Evolutionary conservation across 2,888 invertebrate genomes (phyloP), one percentile per base, ranked within the genome.

Genomic region (Synanthedon andrenaeformis): DNA sequence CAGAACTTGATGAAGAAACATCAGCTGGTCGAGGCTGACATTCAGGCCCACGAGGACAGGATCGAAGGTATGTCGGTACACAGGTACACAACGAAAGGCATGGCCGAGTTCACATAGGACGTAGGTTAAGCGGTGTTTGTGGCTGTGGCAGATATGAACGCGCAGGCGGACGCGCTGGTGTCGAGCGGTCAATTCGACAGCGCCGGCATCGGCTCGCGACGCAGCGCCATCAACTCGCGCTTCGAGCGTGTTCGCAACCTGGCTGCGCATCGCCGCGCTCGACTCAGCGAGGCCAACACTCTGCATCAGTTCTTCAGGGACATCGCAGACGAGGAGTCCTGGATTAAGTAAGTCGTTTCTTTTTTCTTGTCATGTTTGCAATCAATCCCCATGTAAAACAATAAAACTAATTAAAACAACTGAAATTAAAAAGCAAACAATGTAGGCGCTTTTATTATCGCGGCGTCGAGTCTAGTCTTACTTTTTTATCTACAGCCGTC

Each of bases 291-390:
- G 83, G 98, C 99, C 49, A 95, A 98, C 76, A 98, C 98, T 5
- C 90, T 99, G 74, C 99, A 99, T 82, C 99, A 99, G 87, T 99
- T 99, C 94, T 97, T 99, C 92, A 89, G 99, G 54, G 99, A 99
- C 76, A 98, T 99, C 76, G 99, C 99, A 59, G 99, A 99, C 74
- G 99, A 99, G 86, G 99, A 99, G 84, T 97, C 97, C 6, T 99
- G 99, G 99, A 99, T 99, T 79, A 99, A 98, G 93, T 93, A 57
- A 63, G 77, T 71, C 3, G n/a, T n/a, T n/a, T 5, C 28, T 42
- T 10, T 42, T 23, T 4, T 41, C 12, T 14, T 14, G 13, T 13
- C 13, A n/a, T 6, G 14, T 45, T 45, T 35, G 35, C 5, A 10
- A 10, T 23, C 23, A 3, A 23, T 23, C 23, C 3, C 5, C 4